Evolutionary conservation across 1,140 invertebrate genomes (phyloP), one percentile per base, ranked within the genome.

Genomic region (Melitaea cinxia): DNA sequence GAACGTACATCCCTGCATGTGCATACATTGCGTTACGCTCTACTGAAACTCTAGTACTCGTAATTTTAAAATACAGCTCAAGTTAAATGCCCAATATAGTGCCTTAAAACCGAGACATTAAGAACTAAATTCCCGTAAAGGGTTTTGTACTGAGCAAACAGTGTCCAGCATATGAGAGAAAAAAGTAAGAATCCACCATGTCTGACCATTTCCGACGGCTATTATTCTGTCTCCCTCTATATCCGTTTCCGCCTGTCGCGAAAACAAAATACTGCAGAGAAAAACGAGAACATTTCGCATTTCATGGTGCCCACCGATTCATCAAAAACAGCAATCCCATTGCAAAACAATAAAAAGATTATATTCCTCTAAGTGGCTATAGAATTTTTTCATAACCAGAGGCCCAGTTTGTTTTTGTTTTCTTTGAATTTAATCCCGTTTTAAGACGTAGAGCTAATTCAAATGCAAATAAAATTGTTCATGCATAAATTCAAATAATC

Each of bases 211-310:
- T 91, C 88, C 88, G 86, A 82, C 85, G 83, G 86, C 86, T 84
- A 89, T 91, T 91, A 91, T 91, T 91, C 88, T 85, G 86, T 89
- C 85, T 88, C 85, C 85, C 85, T 89, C 85, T 89, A 87, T 85
- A 87, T 91, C 88, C 88, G 82, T 80, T 91, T 91, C 88, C 88
- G 82, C 62, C 77, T 89, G 88, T 89, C 86, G 83, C 78, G 77
- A 83, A 90, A 89, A 88, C 87, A 89, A 89, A 89, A 86, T 90
- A 83, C 75, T 66, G 75, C 73, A 72, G 71, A 77, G 77, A 54
- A 80, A 85, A 85, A 82, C 68, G 75, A 70, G 69, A 73, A 73
- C 67, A 75, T 64, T 56, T 77, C 50, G 70, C 68, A 70, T 75
- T 80, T 75, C 74, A 63, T 72, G 59, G 66, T 80, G 68, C 60